These are phyloP conservation scores for Oncopeltus fasciatus DNA, from an alignment of 1,140 invertebrate species.

Conservation along the genomic window DNA sequence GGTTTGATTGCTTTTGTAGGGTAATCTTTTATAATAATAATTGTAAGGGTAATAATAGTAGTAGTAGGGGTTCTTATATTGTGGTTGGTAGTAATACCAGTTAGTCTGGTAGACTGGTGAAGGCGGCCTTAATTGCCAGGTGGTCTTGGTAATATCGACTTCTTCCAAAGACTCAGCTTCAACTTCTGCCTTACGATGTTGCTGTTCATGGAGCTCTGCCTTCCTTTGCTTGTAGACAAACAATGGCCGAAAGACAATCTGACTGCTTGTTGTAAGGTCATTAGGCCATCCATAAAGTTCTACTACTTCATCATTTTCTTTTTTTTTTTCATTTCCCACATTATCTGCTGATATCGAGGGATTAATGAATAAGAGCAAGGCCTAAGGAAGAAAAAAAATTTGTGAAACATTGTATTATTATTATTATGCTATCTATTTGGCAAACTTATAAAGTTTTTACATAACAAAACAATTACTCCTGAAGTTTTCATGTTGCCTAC, in stretches of 20 bases:
- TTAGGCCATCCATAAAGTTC: background rate
- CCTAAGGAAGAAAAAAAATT: too few relatives aligned
- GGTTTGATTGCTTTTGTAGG: too few relatives aligned
- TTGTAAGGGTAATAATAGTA: background rate
- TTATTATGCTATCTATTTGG: too few relatives aligned
- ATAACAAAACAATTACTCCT: too few relatives aligned
- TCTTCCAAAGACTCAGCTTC: background rate
- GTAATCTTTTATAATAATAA: background rate
- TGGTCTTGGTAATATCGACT: background rate
- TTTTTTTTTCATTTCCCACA: background rate
- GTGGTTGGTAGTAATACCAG: background rate
- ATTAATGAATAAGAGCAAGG: too few relatives aligned
- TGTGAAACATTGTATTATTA: too few relatives aligned
- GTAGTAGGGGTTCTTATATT: background rate
- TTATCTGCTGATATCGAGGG: too few relatives aligned
- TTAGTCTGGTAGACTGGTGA: background rate
- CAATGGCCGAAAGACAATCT: background rate
- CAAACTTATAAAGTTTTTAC: too few relatives aligned
- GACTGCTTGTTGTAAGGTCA: background rate
- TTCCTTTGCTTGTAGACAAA: slow-evolving; percentile 4
- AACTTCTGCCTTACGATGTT: background rate
- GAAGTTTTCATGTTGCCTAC: too few relatives aligned
- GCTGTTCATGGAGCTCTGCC: background rate
- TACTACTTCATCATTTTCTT: background rate
- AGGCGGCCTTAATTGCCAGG: background rate